Conservation (phyloP, 1,140 invertebrate species). For the Trichomalopsis sarcophagae region DNA sequence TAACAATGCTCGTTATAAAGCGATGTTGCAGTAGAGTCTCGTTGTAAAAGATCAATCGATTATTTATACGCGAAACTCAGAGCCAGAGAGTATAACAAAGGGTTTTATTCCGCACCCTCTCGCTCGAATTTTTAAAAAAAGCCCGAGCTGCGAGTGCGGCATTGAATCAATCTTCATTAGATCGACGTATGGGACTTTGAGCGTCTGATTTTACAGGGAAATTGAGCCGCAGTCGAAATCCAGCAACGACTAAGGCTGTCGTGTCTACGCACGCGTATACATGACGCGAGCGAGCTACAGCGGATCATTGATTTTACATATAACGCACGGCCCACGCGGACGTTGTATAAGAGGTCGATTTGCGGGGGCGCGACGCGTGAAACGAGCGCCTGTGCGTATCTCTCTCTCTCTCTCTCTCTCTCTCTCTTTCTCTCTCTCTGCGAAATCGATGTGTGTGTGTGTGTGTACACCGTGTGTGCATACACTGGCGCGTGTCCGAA, state of each 20-base stretch:
- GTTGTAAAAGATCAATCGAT: slow-evolving; percentile 20
- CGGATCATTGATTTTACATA: slow-evolving; percentile 16
- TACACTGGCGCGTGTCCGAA: background rate
- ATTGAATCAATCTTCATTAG: slow-evolving; percentile 11
- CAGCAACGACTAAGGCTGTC: background rate
- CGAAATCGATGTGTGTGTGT: slow-evolving; percentile 10
- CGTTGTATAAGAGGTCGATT: background rate
- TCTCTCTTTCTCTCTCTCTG: background rate
- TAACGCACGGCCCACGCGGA: background rate
- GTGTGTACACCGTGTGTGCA: no score
- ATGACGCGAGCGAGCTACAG: background rate
- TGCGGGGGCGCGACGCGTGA: slow-evolving; percentile 1
- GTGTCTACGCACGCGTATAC: background rate
- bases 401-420: background rate
- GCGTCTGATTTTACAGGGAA: background rate
- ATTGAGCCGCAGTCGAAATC: slow-evolving; percentile 6
- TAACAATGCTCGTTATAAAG: slow-evolving; percentile 44
- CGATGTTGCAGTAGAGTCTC: background rate
- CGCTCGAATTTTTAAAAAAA: slow-evolving; percentile 4
- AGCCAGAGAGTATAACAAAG: background rate
- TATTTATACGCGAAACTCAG: slow-evolving; percentile 2
- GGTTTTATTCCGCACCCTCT: no score
- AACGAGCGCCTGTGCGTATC: background rate
- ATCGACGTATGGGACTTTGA: background rate
- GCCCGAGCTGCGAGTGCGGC: no score